These are phyloP conservation scores for Proteles cristata DNA, from an alignment of 2,113 vertebrate genomes.

Conservation along the genomic window DNA sequence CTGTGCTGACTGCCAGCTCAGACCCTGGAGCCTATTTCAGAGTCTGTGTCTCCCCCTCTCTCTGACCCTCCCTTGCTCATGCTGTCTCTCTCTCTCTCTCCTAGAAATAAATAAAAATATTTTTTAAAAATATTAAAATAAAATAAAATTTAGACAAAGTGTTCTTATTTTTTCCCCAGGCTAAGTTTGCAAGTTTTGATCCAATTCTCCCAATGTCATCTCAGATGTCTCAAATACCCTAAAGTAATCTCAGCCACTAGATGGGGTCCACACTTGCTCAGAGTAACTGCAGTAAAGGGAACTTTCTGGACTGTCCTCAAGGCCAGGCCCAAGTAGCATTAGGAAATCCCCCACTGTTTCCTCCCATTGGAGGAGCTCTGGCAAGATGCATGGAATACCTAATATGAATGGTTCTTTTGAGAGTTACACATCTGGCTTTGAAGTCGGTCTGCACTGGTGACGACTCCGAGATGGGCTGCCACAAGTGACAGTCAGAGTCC, in stretches of 20 bases:
- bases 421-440: neutral
- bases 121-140: neutral
- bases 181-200: neutral
- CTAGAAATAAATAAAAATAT: too few relatives aligned
- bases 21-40: too few relatives aligned
- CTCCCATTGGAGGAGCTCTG: neutral
- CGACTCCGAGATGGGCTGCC: neutral
- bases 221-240: neutral
- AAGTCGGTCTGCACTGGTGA: neutral
- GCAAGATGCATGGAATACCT: rapidly evolving
- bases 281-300: neutral
- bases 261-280: neutral
- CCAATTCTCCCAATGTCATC: neutral
- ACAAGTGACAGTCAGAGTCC: neutral
- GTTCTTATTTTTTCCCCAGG: neutral
- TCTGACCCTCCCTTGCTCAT: too few relatives aligned
- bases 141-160: neutral
- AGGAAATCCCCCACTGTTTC: neutral
- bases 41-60: too few relatives aligned
- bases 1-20: too few relatives aligned
- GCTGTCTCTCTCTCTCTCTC: too few relatives aligned
- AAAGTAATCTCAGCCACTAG: neutral
- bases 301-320: neutral
- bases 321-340: rapidly evolving
- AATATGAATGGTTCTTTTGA: neutral